Evolutionary conservation across 2,888 invertebrate species (phyloP).

Genomic region (Hemithea aestivaria): DNA sequence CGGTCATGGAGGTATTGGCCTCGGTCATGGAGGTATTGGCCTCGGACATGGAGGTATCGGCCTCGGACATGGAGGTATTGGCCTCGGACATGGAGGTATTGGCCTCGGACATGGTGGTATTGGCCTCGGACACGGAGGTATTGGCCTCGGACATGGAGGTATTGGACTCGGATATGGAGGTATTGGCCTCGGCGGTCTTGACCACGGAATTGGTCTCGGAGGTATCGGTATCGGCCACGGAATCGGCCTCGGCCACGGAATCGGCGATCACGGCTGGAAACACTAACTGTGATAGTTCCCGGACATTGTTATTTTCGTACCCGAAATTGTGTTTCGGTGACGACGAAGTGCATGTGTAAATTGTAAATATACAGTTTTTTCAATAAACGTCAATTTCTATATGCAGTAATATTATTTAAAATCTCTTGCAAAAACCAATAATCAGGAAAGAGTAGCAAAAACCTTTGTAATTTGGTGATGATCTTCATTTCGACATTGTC

Average conservation of each 20-base stretch:
- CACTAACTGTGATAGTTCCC: conserved; percentile 27
- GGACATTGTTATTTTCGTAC: conserved; percentile 17
- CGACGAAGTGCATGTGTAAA: conserved; percentile 29
- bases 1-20: conserved; percentile 8
- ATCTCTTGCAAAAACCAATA: no score
- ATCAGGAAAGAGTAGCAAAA: no score
- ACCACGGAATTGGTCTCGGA: conserved; percentile 9
- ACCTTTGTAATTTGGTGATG: no score
- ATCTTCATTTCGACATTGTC: no score
- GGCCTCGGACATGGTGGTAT: conserved; percentile 13
- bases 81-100: no score
- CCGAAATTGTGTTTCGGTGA: conserved; percentile 26
- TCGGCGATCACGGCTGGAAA: conserved; percentile 27
- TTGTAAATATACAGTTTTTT: conserved; percentile 4
- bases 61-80: conserved; percentile 9
- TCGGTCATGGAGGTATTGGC: conserved; percentile 23
- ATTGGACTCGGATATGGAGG: conserved; percentile 17
- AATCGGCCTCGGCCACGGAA: conserved; percentile 6
- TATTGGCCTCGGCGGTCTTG: conserved; percentile 9
- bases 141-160: conserved; percentile 20
- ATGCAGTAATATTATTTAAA: no score
- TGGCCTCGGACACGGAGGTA: conserved; percentile 15
- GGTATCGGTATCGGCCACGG: conserved; percentile 17
- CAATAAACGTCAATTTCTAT: conserved; percentile 11
- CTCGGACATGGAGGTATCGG: conserved; percentile 19